These are phyloP conservation scores for Leguminivora glycinivorella DNA, from an alignment of 1,140 invertebrate genomes.

Conservation along the genomic window DNA sequence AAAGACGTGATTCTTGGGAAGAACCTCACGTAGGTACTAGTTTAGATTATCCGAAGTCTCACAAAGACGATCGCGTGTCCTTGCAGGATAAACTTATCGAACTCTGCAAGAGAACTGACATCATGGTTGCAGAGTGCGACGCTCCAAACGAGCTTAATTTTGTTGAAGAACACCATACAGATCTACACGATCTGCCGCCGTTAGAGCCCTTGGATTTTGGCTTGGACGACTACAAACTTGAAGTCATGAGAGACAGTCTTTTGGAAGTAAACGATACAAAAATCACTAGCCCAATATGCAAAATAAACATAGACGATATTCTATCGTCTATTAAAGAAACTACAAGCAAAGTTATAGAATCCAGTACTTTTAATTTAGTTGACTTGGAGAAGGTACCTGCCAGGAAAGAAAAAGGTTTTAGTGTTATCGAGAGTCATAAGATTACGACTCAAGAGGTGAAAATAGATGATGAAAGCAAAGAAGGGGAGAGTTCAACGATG, in stretches of 20 bases:
- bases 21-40: conserved; percentile 19
- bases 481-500: conserved; percentile 54
- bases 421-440: conserved; percentile 67
- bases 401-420: conserved; percentile 65
- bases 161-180: conserved; percentile 73
- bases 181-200: conserved; percentile 65
- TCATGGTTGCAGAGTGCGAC: conserved; percentile 74
- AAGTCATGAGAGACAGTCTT: conserved; percentile 72
- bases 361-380: conserved; percentile 65
- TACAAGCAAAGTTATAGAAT: conserved; percentile 56
- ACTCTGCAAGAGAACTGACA: conserved; percentile 72
- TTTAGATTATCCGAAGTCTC: conserved; percentile 43
- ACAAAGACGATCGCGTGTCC: conserved; percentile 42
- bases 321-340: conserved; percentile 69
- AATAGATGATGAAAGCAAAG: conserved; percentile 58
- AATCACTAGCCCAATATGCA: conserved; percentile 66
- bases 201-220: conserved; percentile 70
- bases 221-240: conserved; percentile 70
- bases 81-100: conserved; percentile 68
- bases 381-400: conserved; percentile 65
- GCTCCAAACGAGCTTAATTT: conserved; percentile 68
- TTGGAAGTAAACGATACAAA: conserved; percentile 60
- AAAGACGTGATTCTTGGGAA: conserved; percentile 28
- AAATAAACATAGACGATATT: conserved; percentile 72
- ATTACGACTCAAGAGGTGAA: conserved; percentile 67